Evolutionary conservation across 2,797 vertebrate genomes (phyloP).

Genomic region (Sparidentex hasta): DNA sequence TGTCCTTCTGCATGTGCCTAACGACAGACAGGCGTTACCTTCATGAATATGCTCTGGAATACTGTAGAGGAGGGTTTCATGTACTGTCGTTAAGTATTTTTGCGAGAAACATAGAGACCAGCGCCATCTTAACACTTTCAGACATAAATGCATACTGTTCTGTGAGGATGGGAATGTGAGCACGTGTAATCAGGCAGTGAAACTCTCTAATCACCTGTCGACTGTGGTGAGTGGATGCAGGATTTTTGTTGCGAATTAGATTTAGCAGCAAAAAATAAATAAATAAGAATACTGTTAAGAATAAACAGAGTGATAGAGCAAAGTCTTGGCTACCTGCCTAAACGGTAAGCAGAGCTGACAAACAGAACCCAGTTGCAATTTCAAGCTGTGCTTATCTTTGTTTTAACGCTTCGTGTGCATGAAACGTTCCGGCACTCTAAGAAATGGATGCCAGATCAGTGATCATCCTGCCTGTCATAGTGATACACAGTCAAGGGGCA

Average conservation of each 20-base stretch:
- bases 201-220: conserved; percentile 50
- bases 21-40: not conserved
- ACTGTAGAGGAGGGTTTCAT: conserved; percentile 10
- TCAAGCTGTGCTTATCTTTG: conserved; percentile 23
- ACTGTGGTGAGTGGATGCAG: conserved; percentile 9
- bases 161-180: conserved; percentile 27
- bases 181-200: conserved; percentile 27
- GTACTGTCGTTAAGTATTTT: conserved; percentile 9
- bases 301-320: conserved; percentile 28
- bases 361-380: conserved; percentile 32
- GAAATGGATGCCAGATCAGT: conserved; percentile 20
- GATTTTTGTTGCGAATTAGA: conserved; percentile 27
- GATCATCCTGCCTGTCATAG: conserved; percentile 24
- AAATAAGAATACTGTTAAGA: conserved; percentile 20
- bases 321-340: conserved; percentile 52
- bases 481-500: conserved; percentile 14
- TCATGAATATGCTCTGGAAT: not conserved
- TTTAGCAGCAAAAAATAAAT: conserved; percentile 9
- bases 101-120: conserved; percentile 4
- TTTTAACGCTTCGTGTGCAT: conserved; percentile 32
- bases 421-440: conserved; percentile 18
- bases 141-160: conserved; percentile 9
- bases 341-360: conserved; percentile 41
- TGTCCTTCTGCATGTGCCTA: not conserved
- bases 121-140: conserved; percentile 8